phyloP scores from a whole-genome alignment of 1,140 invertebrate genomes.

The Pseudomyrmex sp. region DNA sequence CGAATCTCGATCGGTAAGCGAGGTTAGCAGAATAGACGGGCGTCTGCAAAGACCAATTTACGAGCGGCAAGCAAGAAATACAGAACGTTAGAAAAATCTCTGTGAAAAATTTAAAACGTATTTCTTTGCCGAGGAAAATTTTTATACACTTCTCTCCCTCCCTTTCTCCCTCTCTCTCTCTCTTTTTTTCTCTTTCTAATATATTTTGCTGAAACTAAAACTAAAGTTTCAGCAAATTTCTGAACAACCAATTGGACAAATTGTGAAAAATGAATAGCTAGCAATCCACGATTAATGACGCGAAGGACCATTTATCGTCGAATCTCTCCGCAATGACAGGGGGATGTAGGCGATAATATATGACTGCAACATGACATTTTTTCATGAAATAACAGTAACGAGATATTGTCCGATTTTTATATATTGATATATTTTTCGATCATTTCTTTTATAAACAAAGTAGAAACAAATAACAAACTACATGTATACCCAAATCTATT shows the following conservation, averaged over 20 bases:
- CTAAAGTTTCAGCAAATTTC: conserved; percentile 30
- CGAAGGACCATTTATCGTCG: conserved; percentile 40
- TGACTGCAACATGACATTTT: conserved; percentile 17
- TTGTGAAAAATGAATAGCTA: conserved; percentile 57
- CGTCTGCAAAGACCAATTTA: conserved; percentile 66
- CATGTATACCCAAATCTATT: not conserved
- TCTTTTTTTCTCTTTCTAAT: too few relatives aligned
- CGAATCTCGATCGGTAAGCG: conserved; percentile 76
- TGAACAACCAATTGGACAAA: conserved; percentile 24
- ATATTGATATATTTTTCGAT: too few relatives aligned
- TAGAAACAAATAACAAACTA: not conserved
- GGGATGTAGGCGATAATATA: conserved; percentile 49
- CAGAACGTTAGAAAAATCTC: conserved; percentile 11
- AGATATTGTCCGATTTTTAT: conserved; percentile 18
- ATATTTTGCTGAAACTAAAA: too few relatives aligned
- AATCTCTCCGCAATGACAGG: conserved; percentile 37
- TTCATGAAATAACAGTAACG: conserved; percentile 32
- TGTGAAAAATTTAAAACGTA: conserved; percentile 18
- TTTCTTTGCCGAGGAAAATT: not conserved
- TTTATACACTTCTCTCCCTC: not conserved
- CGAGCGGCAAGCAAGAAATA: conserved; percentile 27
- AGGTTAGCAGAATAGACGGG: conserved; percentile 68
- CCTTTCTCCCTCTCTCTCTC: too few relatives aligned
- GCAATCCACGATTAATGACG: conserved; percentile 55
- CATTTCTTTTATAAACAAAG: too few relatives aligned